Evolutionary conservation across 1,140 invertebrate species (phyloP), one percentile per base, ranked within the genome.

Genomic region (Drosophila albomicans): DNA sequence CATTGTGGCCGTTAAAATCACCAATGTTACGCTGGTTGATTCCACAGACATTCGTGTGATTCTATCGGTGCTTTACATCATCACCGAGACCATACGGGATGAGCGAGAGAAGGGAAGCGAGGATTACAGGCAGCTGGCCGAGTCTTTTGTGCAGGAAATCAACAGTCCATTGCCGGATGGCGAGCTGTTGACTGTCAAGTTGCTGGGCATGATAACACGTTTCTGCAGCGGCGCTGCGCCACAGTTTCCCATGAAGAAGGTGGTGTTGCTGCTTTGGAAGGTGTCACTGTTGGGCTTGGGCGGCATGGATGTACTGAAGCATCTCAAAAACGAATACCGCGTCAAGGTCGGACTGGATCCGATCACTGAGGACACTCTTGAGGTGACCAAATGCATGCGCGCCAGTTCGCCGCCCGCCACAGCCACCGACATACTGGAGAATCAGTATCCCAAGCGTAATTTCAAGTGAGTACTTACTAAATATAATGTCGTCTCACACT

Each of bases 211-310:
- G 98, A 97, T 99, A 5, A 98, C 97, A 15, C 95, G 96, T 78
- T 98, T 99, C 91, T 99, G 98, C 93, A 98, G 97, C 88, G 98
- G 98, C 0, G 96, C 96, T 45, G 97, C 97, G 8, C 97, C 98
- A 49, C 98, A 99, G 94, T 99, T 99, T 94, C 98, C 98, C 11
- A 99, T 99, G 95, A 99, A 99, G 92, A 99, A 99, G 94, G 97
- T 99, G 59, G 93, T 99, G 28, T 93, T 99, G n/a, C 93, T 99
- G 1, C 92, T 99, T 10, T 99, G 99, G 99, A 99, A 99, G 94
- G 95, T 98, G 2, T 95, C 99, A 49, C 93, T 99, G 57, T 94
- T 98, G 1, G 96, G 97, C 8, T 93, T 99, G 15, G 98, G 98
- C 20, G 98, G 98, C 10, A 97, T 97, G 72, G 95, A 96, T 67